Evolutionary conservation across 30 jellyfish, hydroid and myxozoan species (phyloP).

Genomic region (Catostylus mosaicus): DNA sequence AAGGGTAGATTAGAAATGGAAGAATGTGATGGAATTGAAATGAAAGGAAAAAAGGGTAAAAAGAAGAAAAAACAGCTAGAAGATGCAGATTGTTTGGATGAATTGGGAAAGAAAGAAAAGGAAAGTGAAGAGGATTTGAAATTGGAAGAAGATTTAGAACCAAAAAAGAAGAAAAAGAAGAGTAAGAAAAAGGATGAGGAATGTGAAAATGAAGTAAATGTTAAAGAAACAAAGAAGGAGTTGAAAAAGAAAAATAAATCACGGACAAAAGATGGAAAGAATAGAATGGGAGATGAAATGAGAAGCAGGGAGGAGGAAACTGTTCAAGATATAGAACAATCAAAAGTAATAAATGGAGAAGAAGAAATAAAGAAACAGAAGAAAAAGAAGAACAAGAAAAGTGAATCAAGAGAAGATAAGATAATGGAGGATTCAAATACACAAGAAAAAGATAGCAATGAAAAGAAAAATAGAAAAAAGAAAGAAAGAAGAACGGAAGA

Average conservation of each 20-base stretch:
- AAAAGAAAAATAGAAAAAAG: neutral
- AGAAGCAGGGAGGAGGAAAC: neutral
- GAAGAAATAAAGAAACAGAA: slow-evolving; percentile 9
- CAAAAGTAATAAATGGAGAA: neutral
- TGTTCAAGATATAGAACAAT: neutral
- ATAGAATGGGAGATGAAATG: neutral
- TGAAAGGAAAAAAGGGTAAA: neutral
- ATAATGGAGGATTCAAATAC: neutral
- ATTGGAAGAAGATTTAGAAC: neutral
- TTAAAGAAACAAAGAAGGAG: neutral
- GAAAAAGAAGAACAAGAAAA: slow-evolving; percentile 13
- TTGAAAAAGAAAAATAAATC: neutral
- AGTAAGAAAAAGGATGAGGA: slow-evolving; percentile 1
- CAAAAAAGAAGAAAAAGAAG: neutral
- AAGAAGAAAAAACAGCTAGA: neutral
- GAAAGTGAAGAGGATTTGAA: neutral
- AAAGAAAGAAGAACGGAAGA: neutral
- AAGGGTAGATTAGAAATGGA: neutral
- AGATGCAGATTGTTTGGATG: neutral
- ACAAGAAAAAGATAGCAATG: neutral
- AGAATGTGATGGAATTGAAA: neutral
- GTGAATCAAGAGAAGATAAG: neutral
- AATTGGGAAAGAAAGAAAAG: neutral
- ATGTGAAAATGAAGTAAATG: neutral
- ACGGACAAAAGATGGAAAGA: neutral